These are phyloP conservation scores for Gallinago solitaria DNA, from an alignment of 2,797 vertebrate genomes.

Conservation along the genomic window DNA sequence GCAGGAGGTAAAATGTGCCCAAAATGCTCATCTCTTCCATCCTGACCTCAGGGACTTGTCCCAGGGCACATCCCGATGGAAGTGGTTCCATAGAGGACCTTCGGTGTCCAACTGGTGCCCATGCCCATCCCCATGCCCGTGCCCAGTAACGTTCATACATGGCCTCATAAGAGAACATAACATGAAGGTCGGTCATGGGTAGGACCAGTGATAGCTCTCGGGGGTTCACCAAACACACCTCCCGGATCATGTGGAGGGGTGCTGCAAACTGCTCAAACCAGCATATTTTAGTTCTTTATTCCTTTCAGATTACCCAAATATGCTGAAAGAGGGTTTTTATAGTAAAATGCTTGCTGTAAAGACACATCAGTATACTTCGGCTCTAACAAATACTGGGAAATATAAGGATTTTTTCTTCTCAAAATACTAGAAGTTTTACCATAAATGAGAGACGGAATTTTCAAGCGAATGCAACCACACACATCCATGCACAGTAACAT, in stretches of 20 bases:
- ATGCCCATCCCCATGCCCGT: no score
- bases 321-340: neutral
- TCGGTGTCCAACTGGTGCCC: neutral
- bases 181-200: neutral
- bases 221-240: neutral
- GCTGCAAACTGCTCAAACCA: neutral
- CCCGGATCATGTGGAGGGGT: neutral
- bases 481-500: neutral
- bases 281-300: neutral
- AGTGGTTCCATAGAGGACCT: neutral
- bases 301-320: neutral
- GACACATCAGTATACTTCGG: neutral
- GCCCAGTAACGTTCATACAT: no score
- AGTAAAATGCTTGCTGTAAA: neutral
- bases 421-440: neutral
- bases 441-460: neutral
- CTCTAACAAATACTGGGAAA: neutral
- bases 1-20: neutral
- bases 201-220: neutral
- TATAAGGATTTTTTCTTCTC: neutral
- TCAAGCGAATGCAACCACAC: neutral
- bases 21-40: neutral
- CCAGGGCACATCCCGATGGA: neutral
- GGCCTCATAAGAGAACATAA: neutral
- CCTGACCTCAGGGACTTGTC: neutral